Evolutionary conservation across 2,797 vertebrate genomes (phyloP).

Genomic region (Falco cherrug): DNA sequence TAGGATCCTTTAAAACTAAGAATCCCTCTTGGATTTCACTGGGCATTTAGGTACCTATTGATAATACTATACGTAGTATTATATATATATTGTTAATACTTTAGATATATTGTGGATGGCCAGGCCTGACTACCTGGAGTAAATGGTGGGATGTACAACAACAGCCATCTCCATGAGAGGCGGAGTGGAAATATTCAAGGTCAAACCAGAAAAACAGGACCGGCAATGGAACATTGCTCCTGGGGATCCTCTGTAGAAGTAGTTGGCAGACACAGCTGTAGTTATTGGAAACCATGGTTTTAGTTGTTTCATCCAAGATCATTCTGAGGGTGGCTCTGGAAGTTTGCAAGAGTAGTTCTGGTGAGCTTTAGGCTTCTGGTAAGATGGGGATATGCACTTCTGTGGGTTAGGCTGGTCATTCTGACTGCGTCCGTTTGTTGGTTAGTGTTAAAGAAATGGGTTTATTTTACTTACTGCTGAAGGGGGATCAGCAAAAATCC

Average conservation of each 20-base stretch:
- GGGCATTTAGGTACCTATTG: background rate
- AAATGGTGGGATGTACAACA: background rate
- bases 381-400: background rate
- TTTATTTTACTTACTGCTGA: background rate
- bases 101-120: background rate
- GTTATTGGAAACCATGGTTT: background rate
- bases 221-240: background rate
- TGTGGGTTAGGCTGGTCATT: background rate
- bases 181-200: background rate
- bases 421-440: background rate
- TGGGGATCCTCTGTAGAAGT: background rate
- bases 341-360: background rate
- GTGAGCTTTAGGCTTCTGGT: background rate
- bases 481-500: background rate
- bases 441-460: background rate
- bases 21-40: background rate
- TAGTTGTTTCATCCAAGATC: background rate
- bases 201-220: background rate
- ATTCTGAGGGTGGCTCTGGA: background rate
- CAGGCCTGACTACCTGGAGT: background rate
- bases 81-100: background rate
- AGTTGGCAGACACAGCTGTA: background rate
- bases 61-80: too few relatives aligned
- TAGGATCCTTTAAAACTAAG: background rate
- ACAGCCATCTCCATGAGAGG: background rate